phyloP scores from a whole-genome alignment of 2,113 vertebrate species.

The Shinisaurus crocodilurus region DNA sequence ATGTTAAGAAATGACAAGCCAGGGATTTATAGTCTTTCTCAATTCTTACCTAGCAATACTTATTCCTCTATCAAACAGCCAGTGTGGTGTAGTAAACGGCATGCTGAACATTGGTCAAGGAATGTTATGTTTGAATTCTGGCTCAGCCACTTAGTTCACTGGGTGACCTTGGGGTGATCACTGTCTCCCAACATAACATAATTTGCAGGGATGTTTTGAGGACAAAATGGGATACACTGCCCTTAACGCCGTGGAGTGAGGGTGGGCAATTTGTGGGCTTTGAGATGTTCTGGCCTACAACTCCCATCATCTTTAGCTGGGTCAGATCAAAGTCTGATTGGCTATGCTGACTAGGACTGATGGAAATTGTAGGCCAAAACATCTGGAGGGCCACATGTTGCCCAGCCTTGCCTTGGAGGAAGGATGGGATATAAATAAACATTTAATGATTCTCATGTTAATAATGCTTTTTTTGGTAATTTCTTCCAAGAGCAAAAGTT shows the following conservation, averaged over 20 bases:
- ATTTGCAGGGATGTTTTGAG: not conserved
- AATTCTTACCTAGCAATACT: not conserved
- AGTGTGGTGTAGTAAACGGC: not conserved
- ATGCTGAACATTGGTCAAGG: not conserved
- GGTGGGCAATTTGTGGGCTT: too few relatives aligned
- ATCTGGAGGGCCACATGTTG: too few relatives aligned
- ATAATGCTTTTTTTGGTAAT: not conserved
- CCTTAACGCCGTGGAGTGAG: not conserved
- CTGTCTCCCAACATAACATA: not conserved
- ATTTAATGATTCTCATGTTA: not conserved
- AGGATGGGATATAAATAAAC: not conserved
- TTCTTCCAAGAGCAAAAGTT: not conserved
- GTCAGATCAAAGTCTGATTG: too few relatives aligned
- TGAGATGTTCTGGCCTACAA: too few relatives aligned
- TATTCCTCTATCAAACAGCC: not conserved
- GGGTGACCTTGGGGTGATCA: not conserved
- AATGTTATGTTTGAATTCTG: not conserved
- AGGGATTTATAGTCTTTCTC: not conserved
- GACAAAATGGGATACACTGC: not conserved
- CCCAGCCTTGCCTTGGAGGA: not conserved
- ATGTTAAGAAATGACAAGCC: not conserved
- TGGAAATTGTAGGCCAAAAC: too few relatives aligned
- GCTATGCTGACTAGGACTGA: too few relatives aligned
- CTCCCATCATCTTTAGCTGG: too few relatives aligned
- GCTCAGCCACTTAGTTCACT: not conserved